These are phyloP conservation scores for Euphysa ruthae DNA, from an alignment of 30 jellyfish, hydroid and myxozoan genomes.

Conservation along the genomic window DNA sequence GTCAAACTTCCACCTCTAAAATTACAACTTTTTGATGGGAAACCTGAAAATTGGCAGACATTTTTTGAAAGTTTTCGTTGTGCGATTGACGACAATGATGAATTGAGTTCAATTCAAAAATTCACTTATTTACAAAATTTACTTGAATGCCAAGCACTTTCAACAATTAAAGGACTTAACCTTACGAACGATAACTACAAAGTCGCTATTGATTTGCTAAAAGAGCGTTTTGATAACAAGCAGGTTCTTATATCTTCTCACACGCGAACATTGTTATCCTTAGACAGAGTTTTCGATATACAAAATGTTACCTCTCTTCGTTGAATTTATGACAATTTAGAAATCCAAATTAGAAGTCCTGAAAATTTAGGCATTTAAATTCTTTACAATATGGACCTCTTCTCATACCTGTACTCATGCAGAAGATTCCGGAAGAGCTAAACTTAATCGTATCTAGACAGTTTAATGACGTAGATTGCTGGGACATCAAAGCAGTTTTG, in stretches of 20 bases:
- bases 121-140: conserved; percentile 37
- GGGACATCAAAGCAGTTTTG: conserved; percentile 49
- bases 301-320: conserved; percentile 6
- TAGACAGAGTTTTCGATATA: conserved; percentile 24
- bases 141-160: conserved; percentile 51
- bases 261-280: conserved; percentile 37
- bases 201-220: conserved; percentile 25
- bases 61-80: conserved; percentile 51
- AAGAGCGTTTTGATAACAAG: conserved; percentile 27
- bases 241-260: conserved; percentile 41
- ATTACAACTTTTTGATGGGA: conserved; percentile 25
- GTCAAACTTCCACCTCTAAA: conserved; percentile 31
- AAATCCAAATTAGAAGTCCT: conserved; percentile 39
- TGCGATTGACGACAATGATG: conserved; percentile 38
- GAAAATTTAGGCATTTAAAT: conserved; percentile 35
- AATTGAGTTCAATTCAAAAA: conserved; percentile 28
- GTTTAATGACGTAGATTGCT: conserved; percentile 24
- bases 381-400: conserved; percentile 40
- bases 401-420: conserved; percentile 30
- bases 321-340: conserved; percentile 24
- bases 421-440: conserved; percentile 29
- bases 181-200: conserved; percentile 30
- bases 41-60: conserved; percentile 20
- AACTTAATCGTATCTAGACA: conserved; percentile 40
- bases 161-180: conserved; percentile 31